These are phyloP conservation scores for Wiebesia pumilae DNA, from an alignment of 1,140 invertebrate genomes.

Conservation along the genomic window DNA sequence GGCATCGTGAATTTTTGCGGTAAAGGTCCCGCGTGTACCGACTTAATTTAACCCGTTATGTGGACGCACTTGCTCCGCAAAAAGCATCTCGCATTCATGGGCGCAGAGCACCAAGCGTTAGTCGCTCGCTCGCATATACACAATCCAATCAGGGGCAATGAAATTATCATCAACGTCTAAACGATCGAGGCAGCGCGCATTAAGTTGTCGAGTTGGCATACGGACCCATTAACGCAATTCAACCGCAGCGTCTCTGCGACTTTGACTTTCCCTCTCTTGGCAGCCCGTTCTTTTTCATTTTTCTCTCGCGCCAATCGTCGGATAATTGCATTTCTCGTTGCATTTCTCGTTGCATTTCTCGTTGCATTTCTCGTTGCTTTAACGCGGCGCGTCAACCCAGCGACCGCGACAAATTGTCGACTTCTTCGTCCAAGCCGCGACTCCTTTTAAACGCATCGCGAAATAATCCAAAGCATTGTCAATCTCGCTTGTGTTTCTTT, in stretches of 20 bases:
- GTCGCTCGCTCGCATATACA: neutral
- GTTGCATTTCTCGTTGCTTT: too few relatives aligned
- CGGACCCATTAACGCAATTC: conserved; percentile 56
- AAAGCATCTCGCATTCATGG: neutral
- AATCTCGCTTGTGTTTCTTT: neutral
- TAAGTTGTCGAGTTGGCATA: neutral
- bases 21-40: too few relatives aligned
- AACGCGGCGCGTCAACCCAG: too few relatives aligned
- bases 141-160: conserved; percentile 50
- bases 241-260: neutral
- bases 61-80: neutral
- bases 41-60: neutral
- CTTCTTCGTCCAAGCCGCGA: neutral
- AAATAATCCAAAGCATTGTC: neutral
- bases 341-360: neutral
- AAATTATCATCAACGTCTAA: conserved; percentile 53
- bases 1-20: neutral
- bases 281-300: neutral
- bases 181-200: conserved; percentile 44
- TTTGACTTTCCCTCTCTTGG: neutral
- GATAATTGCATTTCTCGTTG: neutral
- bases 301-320: neutral
- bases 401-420: neutral
- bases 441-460: neutral
- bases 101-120: conserved; percentile 19